Evolutionary conservation across 2,888 invertebrate genomes (phyloP).

Genomic region (Saturnia pavonia): DNA sequence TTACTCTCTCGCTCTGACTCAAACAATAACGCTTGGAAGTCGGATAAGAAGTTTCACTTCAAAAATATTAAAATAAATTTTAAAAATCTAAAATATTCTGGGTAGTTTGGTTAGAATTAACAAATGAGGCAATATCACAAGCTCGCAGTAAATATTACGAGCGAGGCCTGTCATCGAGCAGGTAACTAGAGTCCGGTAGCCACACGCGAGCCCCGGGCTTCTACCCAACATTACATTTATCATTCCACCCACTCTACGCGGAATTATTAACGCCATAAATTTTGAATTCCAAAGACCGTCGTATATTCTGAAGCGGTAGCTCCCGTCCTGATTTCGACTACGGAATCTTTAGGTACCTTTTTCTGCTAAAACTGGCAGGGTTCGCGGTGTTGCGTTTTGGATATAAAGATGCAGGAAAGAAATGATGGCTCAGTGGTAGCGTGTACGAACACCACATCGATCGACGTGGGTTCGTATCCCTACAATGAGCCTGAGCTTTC

Average conservation of each 20-base stretch:
- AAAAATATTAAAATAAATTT: no score
- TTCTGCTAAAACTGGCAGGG: not conserved
- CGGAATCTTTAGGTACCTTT: not conserved
- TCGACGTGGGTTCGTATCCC: no score
- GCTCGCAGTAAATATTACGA: constrained; percentile 10
- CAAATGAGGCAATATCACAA: constrained; percentile 10
- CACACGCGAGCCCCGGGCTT: constrained; percentile 25
- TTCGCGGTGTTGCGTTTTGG: not conserved
- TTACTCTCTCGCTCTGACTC: no score
- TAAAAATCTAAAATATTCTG: not conserved
- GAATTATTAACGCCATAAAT: constrained; percentile 11
- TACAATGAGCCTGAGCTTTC: no score
- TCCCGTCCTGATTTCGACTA: not conserved
- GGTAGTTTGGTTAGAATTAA: not conserved
- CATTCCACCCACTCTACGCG: constrained; percentile 9
- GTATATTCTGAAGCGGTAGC: not conserved
- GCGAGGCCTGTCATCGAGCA: constrained; percentile 27
- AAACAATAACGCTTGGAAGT: no score
- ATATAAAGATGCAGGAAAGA: not conserved
- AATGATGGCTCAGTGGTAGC: no score
- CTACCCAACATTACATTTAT: constrained; percentile 5
- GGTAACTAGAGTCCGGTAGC: constrained; percentile 23
- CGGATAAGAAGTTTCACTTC: no score
- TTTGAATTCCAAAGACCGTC: not conserved
- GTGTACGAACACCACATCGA: no score